Base-by-base conservation (phyloP, 2,888 invertebrate species). In the Apeira syringaria region DNA sequence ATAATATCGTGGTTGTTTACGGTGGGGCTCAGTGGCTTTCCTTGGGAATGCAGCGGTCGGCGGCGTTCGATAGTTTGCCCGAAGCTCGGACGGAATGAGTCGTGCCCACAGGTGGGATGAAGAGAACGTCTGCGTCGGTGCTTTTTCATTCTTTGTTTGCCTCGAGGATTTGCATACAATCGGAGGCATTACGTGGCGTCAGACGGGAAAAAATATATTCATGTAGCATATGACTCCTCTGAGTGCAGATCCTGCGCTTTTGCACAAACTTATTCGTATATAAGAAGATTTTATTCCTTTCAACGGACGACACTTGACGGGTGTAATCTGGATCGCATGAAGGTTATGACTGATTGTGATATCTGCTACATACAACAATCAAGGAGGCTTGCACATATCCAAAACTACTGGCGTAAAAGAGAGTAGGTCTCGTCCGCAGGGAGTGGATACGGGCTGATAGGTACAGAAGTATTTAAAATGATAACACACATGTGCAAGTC, bases 131-230 rank as follows among this genome's bases (percentile, higher is more conserved):
- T 83, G 71, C 73, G 68, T 76, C 74, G 70, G 72, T 78, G 75
- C 78, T 82, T 81, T 85, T 84, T 81, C 83, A 81, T 80, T 81
- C 84, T 81, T 84, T 87, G 84, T 86, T 86, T 87, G 80, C 76
- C 61, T 65, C 61, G 67, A 78, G 81, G 84, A 84, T 87, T 87
- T 86, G 82, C 86, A 87, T 85, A 84, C 86, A 87, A 85, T 86
- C 80, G 81, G 79, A 77, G 82, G 85, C 85, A 84, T 87, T 85
- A 81, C 81, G 79, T 80, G 74, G 75, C 72, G 72, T 68, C 64
- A 63, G 61, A 59, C 69, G 62, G 64, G 69, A 67, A 77, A 80
- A 80, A 80, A 79, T 71, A 66, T 72, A 75, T 80, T 68, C 64
- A 63, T 77, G 75, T 76, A 77, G 68, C 76, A 74, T 74, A n/a